Evolutionary conservation across 1,140 invertebrate genomes (phyloP), one percentile per base, ranked within the genome.

Genomic region (Trissolcus basalis): DNA sequence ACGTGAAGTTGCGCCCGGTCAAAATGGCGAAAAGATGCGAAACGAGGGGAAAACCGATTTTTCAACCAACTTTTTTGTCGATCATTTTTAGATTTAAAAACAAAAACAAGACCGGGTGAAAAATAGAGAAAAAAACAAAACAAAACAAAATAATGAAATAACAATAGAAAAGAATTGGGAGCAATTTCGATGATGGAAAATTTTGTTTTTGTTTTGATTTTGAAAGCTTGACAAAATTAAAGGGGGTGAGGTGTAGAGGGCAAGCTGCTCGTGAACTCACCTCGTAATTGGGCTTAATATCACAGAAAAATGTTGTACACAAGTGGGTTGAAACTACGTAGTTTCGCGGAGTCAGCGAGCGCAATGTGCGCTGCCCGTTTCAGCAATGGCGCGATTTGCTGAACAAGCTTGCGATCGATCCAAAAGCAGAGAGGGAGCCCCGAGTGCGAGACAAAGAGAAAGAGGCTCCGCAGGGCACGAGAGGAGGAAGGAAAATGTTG

Each of bases 331-430:
- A 58, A 78, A 80, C 80, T 79, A 81, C 78, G 84, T 63, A 58
- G 50, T 63, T 69, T 51, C 45, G 32, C 53, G 53, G 53, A 55
- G 67, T 47, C 72, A 65, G 72, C 72, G 54, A 83, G 81, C 82
- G 80, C 80, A 79, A 80, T 77, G 79, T 78, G 80, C 83, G 83
- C 83, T 85, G 85, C 82, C 84, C 80, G 82, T 84, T 83, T 82
- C 82, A 80, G 73, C 69, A 81, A 80, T 81, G 78, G 78, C 78
- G 73, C 59, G 65, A 55, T 67, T 69, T 63, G 65, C 79, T 73
- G 54, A 65, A 63, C 76, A 63, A 68, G 71, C 64, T 71, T 65
- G 44, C 56, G 72, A 75, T 65, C 68, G 56, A 73, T 71, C 69
- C 50, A 61, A 73, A 63, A 70, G 72, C 75, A 67, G 59, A 56